Evolutionary conservation across 2,888 invertebrate species (phyloP), one percentile per base, ranked within the genome.

Genomic region (Drosophila birchii): DNA sequence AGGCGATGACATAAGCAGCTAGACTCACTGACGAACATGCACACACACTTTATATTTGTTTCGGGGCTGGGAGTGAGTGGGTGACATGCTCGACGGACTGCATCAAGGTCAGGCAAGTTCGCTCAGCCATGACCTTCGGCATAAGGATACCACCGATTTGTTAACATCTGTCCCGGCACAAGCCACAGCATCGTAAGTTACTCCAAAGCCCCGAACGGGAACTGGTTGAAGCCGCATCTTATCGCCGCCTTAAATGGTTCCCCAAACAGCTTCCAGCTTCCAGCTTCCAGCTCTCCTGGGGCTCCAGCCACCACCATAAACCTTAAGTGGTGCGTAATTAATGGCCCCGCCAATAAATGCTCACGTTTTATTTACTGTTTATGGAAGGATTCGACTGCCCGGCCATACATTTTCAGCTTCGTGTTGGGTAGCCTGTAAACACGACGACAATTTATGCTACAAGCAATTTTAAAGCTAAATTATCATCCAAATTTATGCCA

Each of bases 301-400:
- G 71, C 63, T 68, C 36, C 23, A 26, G 26, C 26, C 14, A 34
- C 38, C 45, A 16, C 18, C 32, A 45, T n/a, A n/a, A n/a, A 41
- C 49, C 75, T 79, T 79, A 86, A 84, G 79, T 75, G 74, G 76
- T 74, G 59, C 76, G 80, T 89, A 87, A 86, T 86, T 89, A 85
- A 86, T 89, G 85, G 70, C 69, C 78, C 68, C 41, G 26, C 69
- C 79, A 76, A 78, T 75, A 79, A 83, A 83, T 72, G 86, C 81
- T 71, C 78, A 78, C 78, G 76, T 88, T 85, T 80, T 82, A 75
- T 85, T 86, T 87, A 85, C 75, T 77, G 79, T 78, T 80, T 82
- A 80, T 80, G 80, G 63, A 59, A 61, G 78, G 75, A 81, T 78
- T 76, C 75, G 73, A 45, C 51, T 57, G 16, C 59, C 58, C 67